Evolutionary conservation across 2,888 invertebrate species (phyloP), one percentile per base, ranked within the genome.

Genomic region (Caprella mutica): DNA sequence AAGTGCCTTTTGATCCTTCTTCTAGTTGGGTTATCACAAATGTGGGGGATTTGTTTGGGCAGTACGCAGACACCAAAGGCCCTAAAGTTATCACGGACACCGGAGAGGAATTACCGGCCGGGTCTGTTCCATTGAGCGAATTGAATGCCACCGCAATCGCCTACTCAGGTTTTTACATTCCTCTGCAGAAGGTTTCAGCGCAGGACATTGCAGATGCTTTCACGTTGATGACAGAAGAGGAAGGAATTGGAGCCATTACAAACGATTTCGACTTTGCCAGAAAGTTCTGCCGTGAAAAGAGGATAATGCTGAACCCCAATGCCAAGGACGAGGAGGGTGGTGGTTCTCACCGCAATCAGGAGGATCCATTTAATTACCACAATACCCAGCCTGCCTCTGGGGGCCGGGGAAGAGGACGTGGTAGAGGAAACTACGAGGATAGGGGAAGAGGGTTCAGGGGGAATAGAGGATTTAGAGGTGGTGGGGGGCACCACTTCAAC

Each of bases 1-100:
- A 65, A 39, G 58, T 63, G 19, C 65, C 60, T 39, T 66, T 66
- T n/a, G 66, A 66, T 8, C 59, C 62, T 26, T 56, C 46, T 53
- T 59, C 63, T 12, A 59, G 59, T 38, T 63, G 63, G 63, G 63
- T 63, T 5, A 54, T 63, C 29, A 59, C 59, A 2, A 59, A 63
- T 38, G 57, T 59, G 33, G 59, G 48, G 39, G 51, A 29, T n/a
- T 50, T 63, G 35, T 63, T 63, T 48, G 42, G 55, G n/a, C 26
- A 59, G 19, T 59, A 59, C 14, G 59, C 56, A n/a, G 55, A 63
- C 35, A 57, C 48, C 14, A 58, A 59, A 5, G 63, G 63, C 9
- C 59, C 56, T 9, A 39, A 40, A 19, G 59, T 63, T 3, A 55
- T 56, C 48, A 63, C 63, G 2, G 63, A 63, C 24, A 53, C 43